These are phyloP conservation scores for Drosophila kohkoa DNA, from an alignment of 1,140 invertebrate species.

Conservation along the genomic window DNA sequence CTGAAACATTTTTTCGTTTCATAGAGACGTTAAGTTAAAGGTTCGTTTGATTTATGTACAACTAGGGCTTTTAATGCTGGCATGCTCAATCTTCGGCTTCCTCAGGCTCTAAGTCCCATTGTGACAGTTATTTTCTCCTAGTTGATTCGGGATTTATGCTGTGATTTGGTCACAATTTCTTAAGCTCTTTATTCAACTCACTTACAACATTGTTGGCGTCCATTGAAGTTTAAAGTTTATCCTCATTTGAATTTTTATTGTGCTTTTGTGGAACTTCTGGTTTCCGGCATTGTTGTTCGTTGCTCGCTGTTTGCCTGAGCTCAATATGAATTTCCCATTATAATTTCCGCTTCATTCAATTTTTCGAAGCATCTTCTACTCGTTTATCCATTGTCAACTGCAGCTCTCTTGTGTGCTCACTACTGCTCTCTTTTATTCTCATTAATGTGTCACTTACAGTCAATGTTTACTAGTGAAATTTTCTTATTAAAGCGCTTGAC, in stretches of 20 bases:
- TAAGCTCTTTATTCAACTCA: conserved; percentile 1
- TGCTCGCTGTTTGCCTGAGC: conserved; percentile 1
- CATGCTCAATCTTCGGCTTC: conserved; percentile 42
- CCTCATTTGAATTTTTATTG: conserved; percentile 4
- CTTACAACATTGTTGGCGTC: not conserved
- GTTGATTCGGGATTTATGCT: conserved; percentile 20
- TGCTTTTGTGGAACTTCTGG: not conserved
- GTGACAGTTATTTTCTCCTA: conserved; percentile 36
- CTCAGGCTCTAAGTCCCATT: conserved; percentile 12
- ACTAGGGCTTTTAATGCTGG: conserved; percentile 29
- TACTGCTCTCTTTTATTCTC: not conserved
- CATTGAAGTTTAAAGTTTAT: conserved; percentile 15
- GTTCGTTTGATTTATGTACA: conserved; percentile 41
- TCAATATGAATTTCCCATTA: conserved; percentile 30
- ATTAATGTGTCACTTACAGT: conserved; percentile 26
- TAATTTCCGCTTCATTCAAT: conserved; percentile 38
- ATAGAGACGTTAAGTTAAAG: conserved; percentile 29
- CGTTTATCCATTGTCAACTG: not conserved
- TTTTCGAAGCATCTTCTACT: conserved; percentile 12
- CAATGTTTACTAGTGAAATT: conserved; percentile 1
- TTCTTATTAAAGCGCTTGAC: conserved; percentile 16
- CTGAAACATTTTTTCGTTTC: not conserved
- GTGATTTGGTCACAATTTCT: conserved; percentile 19
- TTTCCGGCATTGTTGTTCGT: not conserved
- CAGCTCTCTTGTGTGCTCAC: not conserved